Conservation (phyloP, 2,888 invertebrate genomes). For the Microdon myrmicae region DNA sequence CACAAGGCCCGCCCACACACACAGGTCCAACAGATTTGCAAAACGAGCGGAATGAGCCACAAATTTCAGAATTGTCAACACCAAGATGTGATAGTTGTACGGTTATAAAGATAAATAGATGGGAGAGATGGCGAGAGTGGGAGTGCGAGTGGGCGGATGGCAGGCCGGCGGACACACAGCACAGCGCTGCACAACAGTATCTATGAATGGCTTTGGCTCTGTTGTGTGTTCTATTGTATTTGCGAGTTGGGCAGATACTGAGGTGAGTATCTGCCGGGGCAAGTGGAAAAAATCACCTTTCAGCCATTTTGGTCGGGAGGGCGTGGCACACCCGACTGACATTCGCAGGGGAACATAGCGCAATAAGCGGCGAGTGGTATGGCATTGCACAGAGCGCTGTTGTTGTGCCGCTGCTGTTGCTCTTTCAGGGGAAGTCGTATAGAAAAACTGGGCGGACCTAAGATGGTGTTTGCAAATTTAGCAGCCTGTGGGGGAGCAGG, state of each 20-base stretch:
- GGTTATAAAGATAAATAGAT: constrained; percentile 40
- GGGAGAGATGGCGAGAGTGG: constrained; percentile 2
- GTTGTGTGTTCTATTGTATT: constrained; percentile 24
- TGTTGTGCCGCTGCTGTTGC: constrained; percentile 2
- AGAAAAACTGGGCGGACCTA: constrained; percentile 15
- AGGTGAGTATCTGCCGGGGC: constrained; percentile 35
- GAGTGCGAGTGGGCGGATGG: constrained; percentile 8
- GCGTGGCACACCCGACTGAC: constrained; percentile 39
- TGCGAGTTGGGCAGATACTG: constrained; percentile 34
- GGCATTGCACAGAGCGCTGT: too few relatives aligned
- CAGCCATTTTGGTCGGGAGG: constrained; percentile 47
- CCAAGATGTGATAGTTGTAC: constrained; percentile 55
- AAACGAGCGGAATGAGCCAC: constrained; percentile 59
- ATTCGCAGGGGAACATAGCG: constrained; percentile 43
- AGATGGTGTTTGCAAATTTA: constrained; percentile 22
- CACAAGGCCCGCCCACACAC: background rate
- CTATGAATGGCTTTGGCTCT: constrained; percentile 8
- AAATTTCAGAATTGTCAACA: constrained; percentile 67
- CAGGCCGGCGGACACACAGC: constrained; percentile 16
- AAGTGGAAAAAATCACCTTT: constrained; percentile 34
- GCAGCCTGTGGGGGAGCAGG: too few relatives aligned
- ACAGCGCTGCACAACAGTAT: constrained; percentile 1
- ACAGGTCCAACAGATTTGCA: constrained; percentile 20
- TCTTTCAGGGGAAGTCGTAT: constrained; percentile 20
- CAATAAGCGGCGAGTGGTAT: too few relatives aligned